These are phyloP conservation scores for Blastobasis lacticolella DNA, from an alignment of 2,888 invertebrate genomes.

Conservation along the genomic window DNA sequence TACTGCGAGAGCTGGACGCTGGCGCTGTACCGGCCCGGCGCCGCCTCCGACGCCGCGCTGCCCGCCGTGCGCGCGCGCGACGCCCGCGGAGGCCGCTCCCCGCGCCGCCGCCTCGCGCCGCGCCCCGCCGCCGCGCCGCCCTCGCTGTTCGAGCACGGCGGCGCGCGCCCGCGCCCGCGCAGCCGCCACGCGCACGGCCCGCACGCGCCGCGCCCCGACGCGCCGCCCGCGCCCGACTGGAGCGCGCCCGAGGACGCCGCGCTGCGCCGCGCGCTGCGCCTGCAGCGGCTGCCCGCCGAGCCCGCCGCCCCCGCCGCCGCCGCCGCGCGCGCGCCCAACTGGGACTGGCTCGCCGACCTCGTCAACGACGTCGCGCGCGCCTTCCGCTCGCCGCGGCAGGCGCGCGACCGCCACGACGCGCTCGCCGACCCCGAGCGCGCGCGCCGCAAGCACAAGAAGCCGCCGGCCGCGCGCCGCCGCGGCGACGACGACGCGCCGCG, in stretches of 20 bases:
- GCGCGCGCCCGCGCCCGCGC: conserved; percentile 79
- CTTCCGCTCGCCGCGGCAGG: conserved; percentile 93
- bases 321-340: conserved; percentile 93
- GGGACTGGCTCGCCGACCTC: conserved; percentile 95
- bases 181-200: conserved; percentile 81
- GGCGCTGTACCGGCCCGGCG: conserved; percentile 86
- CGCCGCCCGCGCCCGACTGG: conserved; percentile 91
- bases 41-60: conserved; percentile 86
- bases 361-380: conserved; percentile 91
- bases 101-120: conserved; percentile 77
- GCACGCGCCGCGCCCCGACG: conserved; percentile 80
- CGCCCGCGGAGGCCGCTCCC: conserved; percentile 70
- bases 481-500: conserved; percentile 73
- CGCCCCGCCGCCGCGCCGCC: conserved; percentile 81
- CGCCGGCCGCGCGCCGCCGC: conserved; percentile 79
- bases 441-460: conserved; percentile 90
- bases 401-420: conserved; percentile 91
- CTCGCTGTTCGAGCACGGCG: conserved; percentile 80
- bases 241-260: conserved; percentile 92
- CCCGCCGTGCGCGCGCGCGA: conserved; percentile 70
- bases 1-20: conserved; percentile 90
- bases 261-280: conserved; percentile 85
- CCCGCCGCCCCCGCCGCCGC: conserved; percentile 75
- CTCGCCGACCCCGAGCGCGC: conserved; percentile 90
- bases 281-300: conserved; percentile 79